Evolutionary conservation across 2,113 vertebrate genomes (phyloP).

Genomic region (Serilophus lunatus): DNA sequence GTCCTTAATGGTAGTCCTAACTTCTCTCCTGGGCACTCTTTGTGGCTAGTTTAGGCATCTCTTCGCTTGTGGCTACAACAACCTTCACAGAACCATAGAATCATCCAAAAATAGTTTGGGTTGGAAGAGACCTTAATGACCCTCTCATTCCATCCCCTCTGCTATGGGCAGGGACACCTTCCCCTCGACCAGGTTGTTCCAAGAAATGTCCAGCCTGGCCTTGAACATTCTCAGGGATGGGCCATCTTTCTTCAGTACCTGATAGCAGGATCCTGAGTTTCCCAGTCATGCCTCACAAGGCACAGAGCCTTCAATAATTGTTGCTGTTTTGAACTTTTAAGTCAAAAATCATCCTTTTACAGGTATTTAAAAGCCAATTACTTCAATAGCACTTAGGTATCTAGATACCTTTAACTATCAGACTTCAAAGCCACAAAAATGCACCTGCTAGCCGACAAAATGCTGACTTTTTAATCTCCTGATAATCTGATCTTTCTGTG

Average conservation of each 20-base stretch:
- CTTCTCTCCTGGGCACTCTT: not conserved
- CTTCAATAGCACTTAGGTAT: not conserved
- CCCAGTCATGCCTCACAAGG: not conserved
- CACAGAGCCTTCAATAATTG: too few species aligned
- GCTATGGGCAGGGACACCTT: not conserved
- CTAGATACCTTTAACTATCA: not conserved
- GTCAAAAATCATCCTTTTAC: not conserved
- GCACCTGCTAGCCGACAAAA: not conserved
- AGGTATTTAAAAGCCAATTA: not conserved
- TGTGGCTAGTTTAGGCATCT: not conserved
- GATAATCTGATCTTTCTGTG: not conserved
- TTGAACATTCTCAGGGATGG: not conserved
- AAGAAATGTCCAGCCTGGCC: not conserved
- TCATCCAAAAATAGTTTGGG: accelerated
- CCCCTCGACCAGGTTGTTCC: not conserved
- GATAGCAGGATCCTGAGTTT: not conserved
- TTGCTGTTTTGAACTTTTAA: not conserved
- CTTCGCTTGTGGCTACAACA: not conserved
- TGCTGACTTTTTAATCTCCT: not conserved
- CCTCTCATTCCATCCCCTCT: not conserved
- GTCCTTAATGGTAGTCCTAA: not conserved
- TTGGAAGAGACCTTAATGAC: not conserved
- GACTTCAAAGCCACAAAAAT: not conserved
- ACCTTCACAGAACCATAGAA: not conserved
- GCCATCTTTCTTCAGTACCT: not conserved